Percentiles rank a stretch among this genome's conserved stretches.
These are phyloP conservation scores for Callospermophilus lateralis DNA, from an alignment of 2,113 vertebrate genomes.

Conservation along the genomic window DNA sequence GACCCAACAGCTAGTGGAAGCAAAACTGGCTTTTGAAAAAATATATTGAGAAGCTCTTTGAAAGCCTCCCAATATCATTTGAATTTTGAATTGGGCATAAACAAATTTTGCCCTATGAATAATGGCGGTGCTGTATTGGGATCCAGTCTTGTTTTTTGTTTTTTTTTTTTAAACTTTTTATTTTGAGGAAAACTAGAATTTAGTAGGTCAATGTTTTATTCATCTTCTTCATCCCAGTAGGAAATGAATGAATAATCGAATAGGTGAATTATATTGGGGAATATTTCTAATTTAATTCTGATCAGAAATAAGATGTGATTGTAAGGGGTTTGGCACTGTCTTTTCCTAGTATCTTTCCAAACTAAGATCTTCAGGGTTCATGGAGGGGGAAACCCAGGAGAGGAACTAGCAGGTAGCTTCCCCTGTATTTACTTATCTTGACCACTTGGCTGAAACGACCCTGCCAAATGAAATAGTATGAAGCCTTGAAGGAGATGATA, in stretches of 20 bases:
- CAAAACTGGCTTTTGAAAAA: neutral
- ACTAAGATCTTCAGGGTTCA: neutral
- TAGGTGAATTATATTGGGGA: neutral
- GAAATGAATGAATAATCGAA: neutral
- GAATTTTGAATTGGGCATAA: neutral
- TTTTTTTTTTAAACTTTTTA: neutral
- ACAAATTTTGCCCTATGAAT: neutral
- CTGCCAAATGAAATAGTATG: neutral
- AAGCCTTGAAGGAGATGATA: neutral
- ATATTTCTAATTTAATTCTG: conserved; percentile 2
- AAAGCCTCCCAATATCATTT: neutral
- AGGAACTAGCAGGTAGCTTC: neutral
- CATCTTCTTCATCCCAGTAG: neutral
- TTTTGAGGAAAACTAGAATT: conserved; percentile 26
- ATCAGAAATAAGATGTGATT: conserved; percentile 32
- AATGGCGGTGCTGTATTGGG: neutral
- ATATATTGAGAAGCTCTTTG: neutral
- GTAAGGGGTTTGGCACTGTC: neutral
- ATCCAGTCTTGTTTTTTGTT: neutral
- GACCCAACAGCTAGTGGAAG: neutral
- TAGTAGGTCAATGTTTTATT: conserved; percentile 47
- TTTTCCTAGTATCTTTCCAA: neutral
- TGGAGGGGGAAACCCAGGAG: neutral
- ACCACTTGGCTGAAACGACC: neutral
- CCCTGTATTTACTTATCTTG: neutral